Base-by-base conservation (phyloP, 2,888 invertebrate genomes). In the Eupeodes luniger region DNA sequence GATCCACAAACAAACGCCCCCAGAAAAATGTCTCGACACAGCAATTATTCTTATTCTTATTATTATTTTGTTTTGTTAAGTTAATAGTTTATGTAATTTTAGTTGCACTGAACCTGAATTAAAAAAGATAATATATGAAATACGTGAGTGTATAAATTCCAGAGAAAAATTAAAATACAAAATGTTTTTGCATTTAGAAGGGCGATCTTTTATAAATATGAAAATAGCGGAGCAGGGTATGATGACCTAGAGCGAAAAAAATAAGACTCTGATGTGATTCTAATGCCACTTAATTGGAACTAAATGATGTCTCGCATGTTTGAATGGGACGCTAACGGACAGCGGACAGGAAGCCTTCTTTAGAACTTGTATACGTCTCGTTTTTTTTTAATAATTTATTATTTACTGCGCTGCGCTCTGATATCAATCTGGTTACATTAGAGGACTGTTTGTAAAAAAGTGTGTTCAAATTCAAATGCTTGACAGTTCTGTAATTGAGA, bases 401-500 rank as follows among this genome's bases (percentile, higher is more conserved):
- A 49, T 66, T 27, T 27, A 49, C 40, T 53, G 53, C 70, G 16
- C 40, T 53, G 53, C 70, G 16, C 69, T 53, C 11, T 55, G 55
- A 70, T 70, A 55, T 44, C 55, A 44, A 10, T 57, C 19, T 27
- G 19, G 11, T 47, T 47, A 47, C 10, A 47, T 4, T 10, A 47
- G 40, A 40, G 9, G 4, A 40, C 9, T 40, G 40, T 40, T 11
- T 47, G 11, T 11, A 12, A 4, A 12, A 4, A 4, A 57, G 19
- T 67, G 40, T 55, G 70, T 70, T 70, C 55, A 70, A 70, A 70
- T 70, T 70, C 70, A 70, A 70, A 70, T 55, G 70, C 70, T 44
- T 70, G 70, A 55, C 70, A 70, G 70, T 70, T 70, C 16, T 53
- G 70, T 70, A 70, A 70, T 70, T 70, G 70, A 70, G 70, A 40